Evolutionary conservation across 2,888 invertebrate species (phyloP), one percentile per base, ranked within the genome.

Genomic region (Standfussiana lucernea): DNA sequence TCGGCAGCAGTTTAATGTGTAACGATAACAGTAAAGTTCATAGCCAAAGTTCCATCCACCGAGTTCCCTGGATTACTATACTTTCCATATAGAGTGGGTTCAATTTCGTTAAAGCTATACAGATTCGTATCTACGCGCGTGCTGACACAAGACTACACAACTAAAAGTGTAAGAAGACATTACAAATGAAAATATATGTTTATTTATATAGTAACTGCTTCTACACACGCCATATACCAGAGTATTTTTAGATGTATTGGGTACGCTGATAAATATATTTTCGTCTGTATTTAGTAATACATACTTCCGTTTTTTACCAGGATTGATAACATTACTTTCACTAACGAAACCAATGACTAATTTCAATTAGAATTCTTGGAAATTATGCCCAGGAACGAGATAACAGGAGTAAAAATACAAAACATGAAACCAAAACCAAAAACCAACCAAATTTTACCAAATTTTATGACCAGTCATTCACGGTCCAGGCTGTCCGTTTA

Each of bases 11-110:
- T 95, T 94, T 94, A 95, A 96, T 94, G 94, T 92, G 89, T 86
- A 90, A 91, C 94, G 91, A 95, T 96, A 96, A 96, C 95, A 95
- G 94, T 96, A 95, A 95, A 94, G 95, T 95, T 95, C 95, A 96
- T 95, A 93, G 95, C 94, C 94, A 91, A 95, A 95, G 93, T 95
- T 95, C 92, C 92, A 92, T 92, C 94, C 91, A 88, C 88, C 89
- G 93, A 94, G 93, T 93, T 94, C 91, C 93, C 91, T 90, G 93
- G 94, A 95, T 95, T 93, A 94, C 94, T 93, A 91, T 93, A 93
- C 94, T 94, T 94, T 93, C 93, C 93, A 94, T 94, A 94, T 92
- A 94, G 92, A 93, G 92, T 91, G 92, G 90, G 91, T 94, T 92
- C 94, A 94, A 95, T 95, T 95, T 94, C 90, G 93, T 93, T 93